Evolutionary conservation across 2,113 vertebrate species (phyloP).

Genomic region (Carlito syrichta): DNA sequence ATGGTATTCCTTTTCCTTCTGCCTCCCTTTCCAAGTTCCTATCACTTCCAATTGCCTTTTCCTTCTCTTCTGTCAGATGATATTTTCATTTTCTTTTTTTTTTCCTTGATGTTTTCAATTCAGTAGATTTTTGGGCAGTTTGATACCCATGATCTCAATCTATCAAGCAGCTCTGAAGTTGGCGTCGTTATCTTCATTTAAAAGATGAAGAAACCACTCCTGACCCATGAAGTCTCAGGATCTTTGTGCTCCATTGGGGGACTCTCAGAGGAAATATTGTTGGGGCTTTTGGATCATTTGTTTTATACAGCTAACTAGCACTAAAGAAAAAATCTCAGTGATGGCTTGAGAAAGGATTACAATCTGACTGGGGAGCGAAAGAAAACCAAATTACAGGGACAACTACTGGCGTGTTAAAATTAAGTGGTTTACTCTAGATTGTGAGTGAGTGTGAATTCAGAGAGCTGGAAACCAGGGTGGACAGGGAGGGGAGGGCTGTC

Average conservation of each 20-base stretch:
- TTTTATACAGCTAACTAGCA: background rate
- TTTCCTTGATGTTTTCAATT: too few species aligned
- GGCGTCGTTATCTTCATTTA: background rate
- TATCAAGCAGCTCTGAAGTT: background rate
- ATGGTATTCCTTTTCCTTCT: background rate
- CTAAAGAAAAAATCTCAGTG: background rate
- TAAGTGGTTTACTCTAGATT: background rate
- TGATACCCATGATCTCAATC: background rate
- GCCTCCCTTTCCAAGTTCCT: background rate
- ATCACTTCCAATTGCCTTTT: background rate
- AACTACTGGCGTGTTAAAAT: background rate
- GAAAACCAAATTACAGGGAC: background rate
- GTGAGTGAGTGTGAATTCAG: background rate
- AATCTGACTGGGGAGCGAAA: background rate
- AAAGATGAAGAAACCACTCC: background rate
- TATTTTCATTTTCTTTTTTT: too few species aligned
- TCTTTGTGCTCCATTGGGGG: background rate
- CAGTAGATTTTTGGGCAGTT: background rate
- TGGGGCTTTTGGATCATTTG: background rate
- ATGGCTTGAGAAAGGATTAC: background rate
- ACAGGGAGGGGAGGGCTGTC: fast-evolving
- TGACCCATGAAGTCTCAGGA: background rate
- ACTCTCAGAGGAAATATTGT: background rate
- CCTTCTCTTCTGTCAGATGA: background rate
- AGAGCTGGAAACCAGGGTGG: background rate